Base-by-base conservation (phyloP, 2,113 vertebrate species). In the Hiodon tergisus region DNA sequence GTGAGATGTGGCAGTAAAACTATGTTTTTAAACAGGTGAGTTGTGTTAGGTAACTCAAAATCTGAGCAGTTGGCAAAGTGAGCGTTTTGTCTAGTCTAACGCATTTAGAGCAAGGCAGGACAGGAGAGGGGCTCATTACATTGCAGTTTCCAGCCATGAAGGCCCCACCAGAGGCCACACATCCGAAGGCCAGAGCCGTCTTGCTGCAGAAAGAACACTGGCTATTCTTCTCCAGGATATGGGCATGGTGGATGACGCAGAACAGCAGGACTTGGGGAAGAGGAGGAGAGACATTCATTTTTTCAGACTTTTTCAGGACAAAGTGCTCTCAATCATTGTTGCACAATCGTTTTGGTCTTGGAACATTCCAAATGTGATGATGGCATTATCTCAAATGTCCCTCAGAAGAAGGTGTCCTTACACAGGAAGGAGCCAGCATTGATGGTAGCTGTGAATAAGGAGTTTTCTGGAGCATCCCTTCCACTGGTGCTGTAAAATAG, bases 131-230 rank as follows among this genome's bases (percentile, higher is more conserved):
- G 10, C 0, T 66, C 86, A 90, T 88, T 83, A 93, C 91, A 4
- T 93, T 91, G 69, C 90, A 91, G 83, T 92, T 93, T 60, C 89
- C 91, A 60, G 90, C 89, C 8, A 81, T 0, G 11, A 93, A 93
- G 1, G 88, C 84, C 31, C 90, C 89, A 2, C 78, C 0, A 3
- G 87, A 71, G 4, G 89, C 71, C 52, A 87, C 80, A 47, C 87
- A 63, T 11, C 91, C 91, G 5, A 89, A 85, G 7, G 76, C 78
- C 75, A 90, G 31, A 0, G 87, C 88, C 58, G 76, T 58, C 78
- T 72, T 90, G 77, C 90, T 92, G 75, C 87, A 57, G 54, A 86
- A 67, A 16, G 78, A 77, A 5, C 88, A 77, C n/a, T 70, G 69
- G 0, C 62, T 4, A 47, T 88, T 84, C 74, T 17, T 88, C 61